These are phyloP conservation scores for Calliphora vicina DNA, from an alignment of 1,140 invertebrate species.

Conservation along the genomic window DNA sequence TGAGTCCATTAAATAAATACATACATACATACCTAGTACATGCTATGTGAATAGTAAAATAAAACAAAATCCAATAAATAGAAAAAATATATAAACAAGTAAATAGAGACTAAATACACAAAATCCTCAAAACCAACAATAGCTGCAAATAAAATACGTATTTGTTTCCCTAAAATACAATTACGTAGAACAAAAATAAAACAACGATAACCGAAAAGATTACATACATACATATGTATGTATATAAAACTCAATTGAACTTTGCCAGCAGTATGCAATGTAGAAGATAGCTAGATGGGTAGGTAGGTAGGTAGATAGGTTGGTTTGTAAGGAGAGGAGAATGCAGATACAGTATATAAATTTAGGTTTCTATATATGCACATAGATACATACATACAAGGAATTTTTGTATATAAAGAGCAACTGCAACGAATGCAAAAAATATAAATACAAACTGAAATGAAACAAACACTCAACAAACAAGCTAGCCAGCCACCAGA, in stretches of 20 bases:
- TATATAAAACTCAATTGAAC: background rate
- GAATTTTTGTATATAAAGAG: background rate
- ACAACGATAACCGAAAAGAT: background rate
- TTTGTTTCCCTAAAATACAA: too few relatives aligned
- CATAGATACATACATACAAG: too few relatives aligned
- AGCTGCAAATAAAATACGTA: too few relatives aligned
- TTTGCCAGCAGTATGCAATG: too few relatives aligned
- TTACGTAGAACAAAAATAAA: background rate
- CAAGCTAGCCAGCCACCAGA: background rate
- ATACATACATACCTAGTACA: too few relatives aligned
- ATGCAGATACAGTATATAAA: too few relatives aligned
- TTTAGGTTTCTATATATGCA: background rate
- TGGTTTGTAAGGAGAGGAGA: too few relatives aligned
- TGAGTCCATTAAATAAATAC: background rate
- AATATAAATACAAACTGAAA: conserved; percentile 19
- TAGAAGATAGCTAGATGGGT: too few relatives aligned
- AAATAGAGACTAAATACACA: background rate
- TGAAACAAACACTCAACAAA: too few relatives aligned
- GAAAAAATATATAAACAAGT: background rate
- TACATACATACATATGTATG: background rate
- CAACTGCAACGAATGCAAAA: background rate
- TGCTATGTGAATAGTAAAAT: background rate
- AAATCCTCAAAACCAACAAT: background rate
- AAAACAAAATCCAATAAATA: background rate
- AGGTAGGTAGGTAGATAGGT: too few relatives aligned